These are phyloP conservation scores for Trichopoda pennipes DNA, from an alignment of 2,888 invertebrate genomes.

Conservation along the genomic window DNA sequence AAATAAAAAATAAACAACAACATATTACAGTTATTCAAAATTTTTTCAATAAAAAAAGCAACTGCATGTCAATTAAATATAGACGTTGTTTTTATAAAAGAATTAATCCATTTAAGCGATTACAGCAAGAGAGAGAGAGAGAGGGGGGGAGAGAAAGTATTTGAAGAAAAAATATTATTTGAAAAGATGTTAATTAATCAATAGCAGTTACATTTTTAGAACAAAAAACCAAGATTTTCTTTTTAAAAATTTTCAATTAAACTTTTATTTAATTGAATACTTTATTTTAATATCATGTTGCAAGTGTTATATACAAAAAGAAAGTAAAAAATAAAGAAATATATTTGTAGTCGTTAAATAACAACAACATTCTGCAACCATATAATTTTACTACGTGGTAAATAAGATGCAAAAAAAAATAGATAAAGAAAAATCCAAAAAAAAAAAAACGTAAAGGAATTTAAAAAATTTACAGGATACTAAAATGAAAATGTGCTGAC, in stretches of 20 bases:
- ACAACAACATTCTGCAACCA: neutral
- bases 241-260: neutral
- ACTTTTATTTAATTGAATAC: conserved; percentile 1
- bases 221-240: neutral
- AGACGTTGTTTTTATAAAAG: neutral
- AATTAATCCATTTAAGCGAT: conserved; percentile 14
- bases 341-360: neutral
- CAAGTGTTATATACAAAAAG: neutral
- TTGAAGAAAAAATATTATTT: neutral
- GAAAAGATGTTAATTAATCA: conserved; percentile 2
- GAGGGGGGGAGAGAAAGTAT: neutral
- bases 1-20: no score
- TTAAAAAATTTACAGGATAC: neutral
- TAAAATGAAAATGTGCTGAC: neutral
- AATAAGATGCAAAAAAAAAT: neutral
- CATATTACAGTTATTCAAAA: no score
- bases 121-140: neutral
- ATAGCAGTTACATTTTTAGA: neutral
- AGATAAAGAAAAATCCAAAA: neutral
- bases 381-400: conserved; percentile 14
- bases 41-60: no score
- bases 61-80: no score
- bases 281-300: neutral
- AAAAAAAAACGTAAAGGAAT: neutral
- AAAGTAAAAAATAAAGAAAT: neutral